Percentiles rank a stretch among this genome's conserved stretches.
These are phyloP conservation scores for Eidolon helvum DNA, from an alignment of 2,113 vertebrate species.

Conservation along the genomic window DNA sequence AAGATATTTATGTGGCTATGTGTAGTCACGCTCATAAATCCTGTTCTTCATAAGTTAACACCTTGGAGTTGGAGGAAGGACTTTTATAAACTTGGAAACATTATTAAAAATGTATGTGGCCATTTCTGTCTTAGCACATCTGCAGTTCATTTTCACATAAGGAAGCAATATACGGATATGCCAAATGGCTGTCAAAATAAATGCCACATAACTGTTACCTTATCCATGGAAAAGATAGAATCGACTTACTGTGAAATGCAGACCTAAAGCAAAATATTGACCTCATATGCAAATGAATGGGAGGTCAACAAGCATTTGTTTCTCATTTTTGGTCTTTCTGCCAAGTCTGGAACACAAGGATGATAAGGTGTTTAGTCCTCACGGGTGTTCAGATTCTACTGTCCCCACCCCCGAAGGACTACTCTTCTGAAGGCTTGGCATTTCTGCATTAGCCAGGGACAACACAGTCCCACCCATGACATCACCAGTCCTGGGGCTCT, in stretches of 20 bases:
- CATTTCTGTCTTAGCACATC: constrained; percentile 68
- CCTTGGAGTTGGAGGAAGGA: neutral
- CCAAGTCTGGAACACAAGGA: neutral
- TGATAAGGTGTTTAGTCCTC: neutral
- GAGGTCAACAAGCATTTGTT: constrained; percentile 33
- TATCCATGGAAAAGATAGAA: constrained; percentile 53
- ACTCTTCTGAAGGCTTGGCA: neutral
- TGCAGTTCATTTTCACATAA: constrained; percentile 68
- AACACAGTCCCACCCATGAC: neutral
- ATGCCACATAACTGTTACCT: neutral
- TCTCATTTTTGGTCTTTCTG: constrained; percentile 4
- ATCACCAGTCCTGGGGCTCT: no score
- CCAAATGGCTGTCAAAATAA: constrained; percentile 60
- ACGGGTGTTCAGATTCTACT: neutral
- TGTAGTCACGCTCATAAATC: neutral
- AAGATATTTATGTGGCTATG: neutral
- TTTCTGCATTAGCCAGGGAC: neutral
- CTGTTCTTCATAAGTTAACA: neutral
- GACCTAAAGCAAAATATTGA: constrained; percentile 51
- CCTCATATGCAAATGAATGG: neutral
- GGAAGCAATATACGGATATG: constrained; percentile 27
- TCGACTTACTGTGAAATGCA: neutral
- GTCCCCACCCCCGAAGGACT: fast-evolving
- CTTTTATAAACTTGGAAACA: constrained; percentile 1
- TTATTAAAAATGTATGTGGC: constrained; percentile 6